These are phyloP conservation scores for Calypte anna DNA, from an alignment of 2,113 vertebrate species.

Conservation along the genomic window DNA sequence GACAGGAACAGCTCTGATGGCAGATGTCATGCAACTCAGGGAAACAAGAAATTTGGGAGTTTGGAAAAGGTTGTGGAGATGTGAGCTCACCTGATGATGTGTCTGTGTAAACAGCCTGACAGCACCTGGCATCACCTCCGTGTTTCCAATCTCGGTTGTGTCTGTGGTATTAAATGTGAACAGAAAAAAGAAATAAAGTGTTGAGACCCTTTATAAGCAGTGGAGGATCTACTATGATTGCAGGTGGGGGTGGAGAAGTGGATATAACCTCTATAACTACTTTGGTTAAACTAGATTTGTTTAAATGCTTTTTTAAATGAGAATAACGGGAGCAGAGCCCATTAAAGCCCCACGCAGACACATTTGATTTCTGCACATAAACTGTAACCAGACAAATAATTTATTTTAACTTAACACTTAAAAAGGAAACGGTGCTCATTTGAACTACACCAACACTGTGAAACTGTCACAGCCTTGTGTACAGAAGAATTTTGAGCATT, in stretches of 20 bases:
- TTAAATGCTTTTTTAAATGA: neutral
- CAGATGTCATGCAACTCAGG: slow-evolving; percentile 40
- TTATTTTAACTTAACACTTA: neutral
- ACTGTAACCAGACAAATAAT: neutral
- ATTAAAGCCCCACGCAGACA: neutral
- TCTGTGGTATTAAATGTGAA: slow-evolving; percentile 36
- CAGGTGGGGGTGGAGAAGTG: neutral
- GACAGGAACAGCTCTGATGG: neutral
- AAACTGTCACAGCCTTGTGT: neutral
- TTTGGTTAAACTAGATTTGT: too few species aligned
- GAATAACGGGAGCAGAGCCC: neutral
- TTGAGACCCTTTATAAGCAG: neutral
- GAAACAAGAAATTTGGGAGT: slow-evolving; percentile 26
- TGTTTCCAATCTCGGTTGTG: neutral
- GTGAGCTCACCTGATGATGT: neutral
- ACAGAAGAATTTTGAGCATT: neutral
- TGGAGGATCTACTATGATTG: fast-evolving
- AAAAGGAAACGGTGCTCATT: neutral
- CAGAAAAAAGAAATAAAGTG: slow-evolving; percentile 39
- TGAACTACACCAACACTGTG: neutral
- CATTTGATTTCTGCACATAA: neutral
- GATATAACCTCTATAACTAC: neutral
- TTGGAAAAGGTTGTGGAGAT: neutral
- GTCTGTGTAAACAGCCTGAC: neutral
- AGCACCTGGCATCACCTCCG: neutral